Percentiles rank a stretch among this genome's conserved stretches.
These are phyloP conservation scores for Elymnias hypermnestra DNA, from an alignment of 1,140 invertebrate genomes.

Conservation along the genomic window DNA sequence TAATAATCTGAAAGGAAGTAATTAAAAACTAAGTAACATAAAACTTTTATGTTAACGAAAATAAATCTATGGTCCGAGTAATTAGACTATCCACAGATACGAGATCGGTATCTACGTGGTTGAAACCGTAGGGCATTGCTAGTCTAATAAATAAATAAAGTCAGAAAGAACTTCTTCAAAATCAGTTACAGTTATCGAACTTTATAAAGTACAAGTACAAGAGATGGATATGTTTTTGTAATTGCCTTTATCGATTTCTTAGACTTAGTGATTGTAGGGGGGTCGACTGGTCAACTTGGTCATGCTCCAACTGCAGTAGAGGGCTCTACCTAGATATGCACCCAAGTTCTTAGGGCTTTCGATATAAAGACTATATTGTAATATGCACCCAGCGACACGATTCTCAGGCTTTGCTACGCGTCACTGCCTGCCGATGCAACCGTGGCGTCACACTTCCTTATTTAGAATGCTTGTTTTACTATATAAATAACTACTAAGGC, in stretches of 20 bases:
- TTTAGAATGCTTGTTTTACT: slow-evolving; percentile 19
- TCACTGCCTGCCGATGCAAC: slow-evolving; percentile 33
- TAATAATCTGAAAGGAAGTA: too few relatives aligned
- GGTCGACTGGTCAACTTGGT: slow-evolving; percentile 27
- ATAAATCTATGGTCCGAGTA: too few relatives aligned
- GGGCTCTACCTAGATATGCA: slow-evolving; percentile 6
- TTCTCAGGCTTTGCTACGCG: slow-evolving; percentile 43
- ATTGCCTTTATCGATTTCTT: neutral
- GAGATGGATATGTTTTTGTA: too few relatives aligned
- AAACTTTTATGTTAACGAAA: too few relatives aligned
- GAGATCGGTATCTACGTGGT: too few relatives aligned
- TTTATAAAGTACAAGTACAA: too few relatives aligned
- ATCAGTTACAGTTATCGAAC: too few relatives aligned
- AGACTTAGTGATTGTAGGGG: slow-evolving; percentile 21
- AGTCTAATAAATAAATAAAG: too few relatives aligned
- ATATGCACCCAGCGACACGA: slow-evolving; percentile 29
- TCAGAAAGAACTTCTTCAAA: too few relatives aligned
- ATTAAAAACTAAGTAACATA: too few relatives aligned
- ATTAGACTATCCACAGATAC: too few relatives aligned
- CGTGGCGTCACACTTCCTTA: slow-evolving; percentile 30
- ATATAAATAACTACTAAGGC: slow-evolving; percentile 15
- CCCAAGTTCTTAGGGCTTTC: slow-evolving; percentile 6
- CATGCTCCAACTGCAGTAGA: slow-evolving; percentile 35
- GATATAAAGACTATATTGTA: slow-evolving; percentile 14
- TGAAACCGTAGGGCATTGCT: too few relatives aligned